Evolutionary conservation across 2,888 invertebrate genomes (phyloP), one percentile per base, ranked within the genome.

Genomic region (Taenaris catops): DNA sequence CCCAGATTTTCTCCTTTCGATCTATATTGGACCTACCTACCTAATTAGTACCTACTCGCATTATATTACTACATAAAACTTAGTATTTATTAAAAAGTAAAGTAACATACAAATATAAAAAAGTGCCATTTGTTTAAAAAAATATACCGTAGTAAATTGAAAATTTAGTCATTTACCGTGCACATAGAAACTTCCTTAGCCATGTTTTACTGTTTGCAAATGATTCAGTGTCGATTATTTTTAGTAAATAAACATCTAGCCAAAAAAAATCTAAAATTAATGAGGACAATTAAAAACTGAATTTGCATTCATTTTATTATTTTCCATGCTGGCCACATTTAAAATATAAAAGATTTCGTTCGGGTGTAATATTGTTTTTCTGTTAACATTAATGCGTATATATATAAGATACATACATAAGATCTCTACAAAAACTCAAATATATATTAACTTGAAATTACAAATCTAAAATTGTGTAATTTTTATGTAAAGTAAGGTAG

Each of bases 131-230:
- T 18, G n/a, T n/a, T n/a, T n/a, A n/a, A n/a, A n/a, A n/a, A n/a
- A n/a, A n/a, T n/a, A n/a, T n/a, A n/a, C n/a, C n/a, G n/a, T n/a
- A n/a, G n/a, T n/a, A n/a, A n/a, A n/a, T n/a, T n/a, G n/a, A n/a
- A n/a, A n/a, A n/a, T n/a, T 8, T 4, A 28, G 12, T 34, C 34
- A 40, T 41, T 63, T 72, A 84, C 84, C 71, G 86, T 73, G 56
- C 81, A 81, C 86, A 86, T 83, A 12, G 84, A 63, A 11, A 74
- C 75, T 74, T 84, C 79, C 51, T 84, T 87, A 44, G 84, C 76
- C 86, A 86, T 87, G 53, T 55, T 74, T 46, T 42, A 12, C 18
- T 2, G 17, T 8, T 27, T 28, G 3, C n/a, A n/a, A 6, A 28
- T 17, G 25, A 5, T 5, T 18, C 2, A 48, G 49, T 43, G 34